Evolutionary conservation across 2,888 invertebrate genomes (phyloP).

Genomic region (Metopia argyrocephala): DNA sequence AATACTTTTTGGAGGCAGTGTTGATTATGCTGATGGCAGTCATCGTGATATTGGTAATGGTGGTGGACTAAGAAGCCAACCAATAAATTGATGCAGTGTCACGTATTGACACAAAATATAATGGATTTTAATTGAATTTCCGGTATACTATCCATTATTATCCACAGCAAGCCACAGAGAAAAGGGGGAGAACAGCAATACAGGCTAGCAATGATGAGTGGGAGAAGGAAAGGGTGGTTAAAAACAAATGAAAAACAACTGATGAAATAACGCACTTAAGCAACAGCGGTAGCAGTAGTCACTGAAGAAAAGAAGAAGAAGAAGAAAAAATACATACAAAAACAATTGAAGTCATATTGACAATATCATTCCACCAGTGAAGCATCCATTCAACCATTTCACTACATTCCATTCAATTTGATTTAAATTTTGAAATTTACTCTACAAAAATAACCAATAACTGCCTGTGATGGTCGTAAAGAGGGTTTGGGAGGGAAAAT

Average conservation of each 20-base stretch:
- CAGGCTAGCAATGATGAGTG: background rate
- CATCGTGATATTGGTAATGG: background rate
- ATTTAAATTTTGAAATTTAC: slow-evolving; percentile 27
- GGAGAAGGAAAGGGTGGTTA: background rate
- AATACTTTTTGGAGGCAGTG: too few species aligned
- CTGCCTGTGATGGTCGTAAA: too few species aligned
- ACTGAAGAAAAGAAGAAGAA: slow-evolving; percentile 15
- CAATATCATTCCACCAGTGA: too few species aligned
- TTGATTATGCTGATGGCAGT: background rate
- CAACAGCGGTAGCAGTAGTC: slow-evolving; percentile 13
- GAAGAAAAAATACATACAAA: slow-evolving; percentile 25
- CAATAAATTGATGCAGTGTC: slow-evolving; percentile 64
- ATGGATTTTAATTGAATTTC: slow-evolving; percentile 65
- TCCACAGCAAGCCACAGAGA: too few species aligned
- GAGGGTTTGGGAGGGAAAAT: slow-evolving; percentile 35
- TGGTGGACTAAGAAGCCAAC: slow-evolving; percentile 40
- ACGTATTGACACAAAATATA: slow-evolving; percentile 64
- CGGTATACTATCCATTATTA: slow-evolving; percentile 52
- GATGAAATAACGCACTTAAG: slow-evolving; percentile 27
- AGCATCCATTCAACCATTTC: too few species aligned
- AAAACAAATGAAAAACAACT: slow-evolving; percentile 31
- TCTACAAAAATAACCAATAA: slow-evolving; percentile 13
- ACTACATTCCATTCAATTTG: slow-evolving; percentile 22
- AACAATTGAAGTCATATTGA: slow-evolving; percentile 53
- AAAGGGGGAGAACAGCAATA: slow-evolving; percentile 12